A percentile compares a stretch with the other conserved stretches of the same genome.
Evolutionary conservation across 2,888 invertebrate genomes (phyloP).

Genomic region (Geophilus truncorum): DNA sequence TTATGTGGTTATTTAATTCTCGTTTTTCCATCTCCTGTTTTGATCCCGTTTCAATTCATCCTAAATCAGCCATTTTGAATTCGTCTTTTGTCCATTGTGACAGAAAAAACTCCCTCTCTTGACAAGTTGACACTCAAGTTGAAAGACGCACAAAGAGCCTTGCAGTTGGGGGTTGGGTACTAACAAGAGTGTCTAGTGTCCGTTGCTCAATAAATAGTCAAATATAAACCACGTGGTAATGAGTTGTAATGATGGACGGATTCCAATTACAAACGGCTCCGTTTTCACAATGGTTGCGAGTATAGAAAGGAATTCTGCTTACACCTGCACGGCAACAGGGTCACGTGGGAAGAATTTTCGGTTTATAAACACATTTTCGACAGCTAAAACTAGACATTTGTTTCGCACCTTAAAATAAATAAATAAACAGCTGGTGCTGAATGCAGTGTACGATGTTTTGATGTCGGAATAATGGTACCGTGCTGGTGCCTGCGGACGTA

Average conservation of each 20-base stretch:
- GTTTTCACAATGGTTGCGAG: not conserved
- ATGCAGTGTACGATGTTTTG: not conserved
- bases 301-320: not conserved
- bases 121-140: conserved; percentile 27
- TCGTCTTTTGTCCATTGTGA: conserved; percentile 27
- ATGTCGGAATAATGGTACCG: not conserved
- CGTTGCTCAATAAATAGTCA: conserved; percentile 27
- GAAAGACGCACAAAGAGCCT: not conserved
- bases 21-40: not conserved
- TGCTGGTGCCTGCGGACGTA: not conserved
- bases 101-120: conserved; percentile 24
- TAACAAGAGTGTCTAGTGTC: conserved; percentile 15
- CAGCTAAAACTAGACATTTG: too few species aligned
- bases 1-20: not conserved
- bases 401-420: not conserved
- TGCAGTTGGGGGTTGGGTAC: conserved; percentile 21
- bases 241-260: conserved; percentile 18
- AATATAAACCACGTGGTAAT: conserved; percentile 10
- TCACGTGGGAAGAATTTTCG: not conserved
- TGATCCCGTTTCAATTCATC: conserved; percentile 9
- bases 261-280: not conserved
- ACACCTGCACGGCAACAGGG: not conserved
- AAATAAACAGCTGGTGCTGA: not conserved
- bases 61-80: conserved; percentile 18
- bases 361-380: not conserved